Base-by-base conservation (phyloP, 2,888 invertebrate species). In the Apodemia zela region DNA sequence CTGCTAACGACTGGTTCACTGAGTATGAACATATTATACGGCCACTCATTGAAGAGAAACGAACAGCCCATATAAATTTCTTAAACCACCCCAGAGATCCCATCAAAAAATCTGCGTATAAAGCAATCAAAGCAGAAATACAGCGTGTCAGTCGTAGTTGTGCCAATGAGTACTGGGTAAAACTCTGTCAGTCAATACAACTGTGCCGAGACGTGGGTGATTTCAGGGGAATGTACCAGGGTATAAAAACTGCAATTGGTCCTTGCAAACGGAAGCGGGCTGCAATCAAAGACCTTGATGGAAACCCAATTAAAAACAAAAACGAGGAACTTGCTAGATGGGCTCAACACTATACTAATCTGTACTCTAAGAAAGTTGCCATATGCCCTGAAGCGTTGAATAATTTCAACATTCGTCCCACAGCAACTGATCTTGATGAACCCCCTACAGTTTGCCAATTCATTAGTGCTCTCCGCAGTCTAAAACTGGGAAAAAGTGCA, bases 221-320 rank as follows among this genome's bases (percentile, higher is more conserved):
- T 15, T 45, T 45, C 6, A 45, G n/a, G 45, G 45, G 45, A 5
- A 45, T 45, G 45, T 45, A 45, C 15, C 45, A n/a, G 45, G 45
- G 15, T 15, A 45, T 45, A 61, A 29, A 38, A 61, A 25, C n/a
- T 61, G 25, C 45, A 45, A 45, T 6, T n/a, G 45, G 45, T 7
- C 15, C n/a, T 45, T 15, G 15, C 45, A 45, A 15, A 6, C 13
- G 45, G 5, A 45, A 45, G 6, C 45, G 45, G 3, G 45, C 45
- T n/a, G 45, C 45, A 45, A 45, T 45, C 45, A 45, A 45, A 45
- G 45, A 45, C 45, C 45, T 45, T 6, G 15, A 45, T 15, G 15
- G 45, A 45, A 45, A 45, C n/a, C 45, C 45, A n/a, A 15, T 45
- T 5, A 6, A 3, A 45, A n/a, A 45, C 6, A 45, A 45, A n/a